Evolutionary conservation across 1,140 invertebrate species (phyloP), one percentile per base, ranked within the genome.

Genomic region (Bilobella aurantiaca): DNA sequence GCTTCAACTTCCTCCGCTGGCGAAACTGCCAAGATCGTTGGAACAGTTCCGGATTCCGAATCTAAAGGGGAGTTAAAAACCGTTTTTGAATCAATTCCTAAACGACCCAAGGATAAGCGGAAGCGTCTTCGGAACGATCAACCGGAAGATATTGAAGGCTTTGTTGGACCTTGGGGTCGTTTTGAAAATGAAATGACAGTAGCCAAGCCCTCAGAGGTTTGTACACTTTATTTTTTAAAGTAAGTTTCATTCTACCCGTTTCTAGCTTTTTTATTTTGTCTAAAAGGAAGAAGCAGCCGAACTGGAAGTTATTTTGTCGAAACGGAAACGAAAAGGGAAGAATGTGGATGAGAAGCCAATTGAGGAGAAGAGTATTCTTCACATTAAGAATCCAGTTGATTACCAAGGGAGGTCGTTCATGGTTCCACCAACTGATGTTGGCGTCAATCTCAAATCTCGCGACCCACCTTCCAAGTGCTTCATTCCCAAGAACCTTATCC

Each of bases 381-480:
- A 99, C 77, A 91, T 91, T 93, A 83, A 84, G 84, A 73, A 72
- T 61, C 32, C 63, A 0, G 59, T 64, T 18, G 96, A 99, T 79
- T 99, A 99, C 80, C 94, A 97, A 80, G 95, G 95, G 21, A 79
- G 96, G 61, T 95, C 92, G 5, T 99, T 95, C 78, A 79, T 99
- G 46, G 90, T 95, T 76, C 83, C 90, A 8, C 96, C 96, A 8
- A 90, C 95, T 75, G 93, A 97, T 81, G 88, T 97, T 72, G 96
- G 93, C 16, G 90, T 98, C 3, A 97, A 96, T 79, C 82, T 99
- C 8, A 86, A 87, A 47, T 89, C 90, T n/a, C 91, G 94, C 68
- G 84, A 87, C 16, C 89, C 91, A 27, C 96, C 96, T 0, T 89
- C 93, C 58, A 90, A 91, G 76, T 99, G 97, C 79, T 99, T 98